These are phyloP conservation scores for Setophaga petechia DNA, from an alignment of 2,113 vertebrate genomes.

Conservation along the genomic window DNA sequence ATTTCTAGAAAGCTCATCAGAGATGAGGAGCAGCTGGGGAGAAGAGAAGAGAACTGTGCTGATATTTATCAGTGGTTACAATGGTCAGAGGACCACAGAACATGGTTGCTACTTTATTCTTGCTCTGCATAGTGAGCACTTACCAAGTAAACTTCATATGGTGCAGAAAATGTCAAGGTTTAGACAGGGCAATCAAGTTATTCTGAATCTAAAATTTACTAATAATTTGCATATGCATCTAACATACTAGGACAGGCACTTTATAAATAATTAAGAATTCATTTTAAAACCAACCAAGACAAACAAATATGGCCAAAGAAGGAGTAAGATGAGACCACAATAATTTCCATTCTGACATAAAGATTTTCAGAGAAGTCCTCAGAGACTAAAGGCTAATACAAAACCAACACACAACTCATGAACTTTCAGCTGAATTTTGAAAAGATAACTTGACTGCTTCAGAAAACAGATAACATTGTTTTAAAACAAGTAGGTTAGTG, in stretches of 20 bases:
- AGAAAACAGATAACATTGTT: background rate
- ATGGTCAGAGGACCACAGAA: background rate
- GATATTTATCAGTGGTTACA: background rate
- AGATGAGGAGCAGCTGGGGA: slow-evolving; percentile 12
- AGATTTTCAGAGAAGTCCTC: background rate
- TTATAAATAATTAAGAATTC: slow-evolving; percentile 27
- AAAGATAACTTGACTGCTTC: background rate
- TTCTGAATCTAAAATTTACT: background rate
- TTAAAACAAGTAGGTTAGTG: background rate
- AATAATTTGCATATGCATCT: slow-evolving; percentile 8
- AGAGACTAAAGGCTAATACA: background rate
- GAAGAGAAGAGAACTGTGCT: background rate
- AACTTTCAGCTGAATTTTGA: background rate
- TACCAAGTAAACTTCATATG: background rate
- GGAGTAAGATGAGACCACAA: background rate
- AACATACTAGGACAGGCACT: slow-evolving; percentile 49
- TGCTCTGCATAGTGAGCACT: slow-evolving; percentile 18
- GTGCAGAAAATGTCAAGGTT: background rate
- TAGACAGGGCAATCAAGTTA: slow-evolving; percentile 26
- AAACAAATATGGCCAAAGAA: background rate
- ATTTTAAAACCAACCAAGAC: background rate
- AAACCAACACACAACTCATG: background rate
- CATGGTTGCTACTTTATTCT: background rate
- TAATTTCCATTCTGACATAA: background rate
- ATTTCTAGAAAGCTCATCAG: slow-evolving; percentile 15